phyloP scores from a whole-genome alignment of 1,140 invertebrate species.

The Saccostrea glomerata region DNA sequence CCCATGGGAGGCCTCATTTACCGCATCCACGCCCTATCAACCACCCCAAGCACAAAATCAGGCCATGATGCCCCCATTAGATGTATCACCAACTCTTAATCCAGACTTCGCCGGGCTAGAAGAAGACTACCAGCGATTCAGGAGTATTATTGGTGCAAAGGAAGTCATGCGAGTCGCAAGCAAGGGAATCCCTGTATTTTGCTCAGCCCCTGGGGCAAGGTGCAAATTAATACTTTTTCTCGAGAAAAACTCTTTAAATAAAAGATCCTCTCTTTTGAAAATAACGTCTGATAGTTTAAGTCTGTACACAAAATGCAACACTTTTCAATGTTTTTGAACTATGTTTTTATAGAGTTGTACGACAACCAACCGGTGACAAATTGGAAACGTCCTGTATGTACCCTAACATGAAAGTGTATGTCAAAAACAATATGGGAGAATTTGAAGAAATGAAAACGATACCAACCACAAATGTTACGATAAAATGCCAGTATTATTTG shows the following conservation, averaged over 20 bases:
- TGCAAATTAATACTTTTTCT: background rate
- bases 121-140: conserved; percentile 29
- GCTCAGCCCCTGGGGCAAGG: background rate
- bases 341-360: background rate
- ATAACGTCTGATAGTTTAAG: background rate
- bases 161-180: conserved; percentile 3
- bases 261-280: background rate
- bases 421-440: background rate
- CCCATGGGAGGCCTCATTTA: conserved; percentile 31
- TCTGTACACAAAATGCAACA: background rate
- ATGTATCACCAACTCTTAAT: background rate
- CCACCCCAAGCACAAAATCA: background rate
- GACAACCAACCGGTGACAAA: background rate
- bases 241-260: background rate
- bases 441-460: background rate
- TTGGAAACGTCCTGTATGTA: background rate
- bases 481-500: background rate
- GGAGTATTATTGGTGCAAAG: conserved; percentile 5
- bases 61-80: background rate
- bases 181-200: background rate
- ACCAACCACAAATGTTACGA: background rate
- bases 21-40: background rate
- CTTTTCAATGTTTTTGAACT: background rate
- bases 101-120: background rate
- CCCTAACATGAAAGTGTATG: background rate